Evolutionary conservation across 1,140 invertebrate genomes (phyloP), one percentile per base, ranked within the genome.

Genomic region (Magallana gigas): DNA sequence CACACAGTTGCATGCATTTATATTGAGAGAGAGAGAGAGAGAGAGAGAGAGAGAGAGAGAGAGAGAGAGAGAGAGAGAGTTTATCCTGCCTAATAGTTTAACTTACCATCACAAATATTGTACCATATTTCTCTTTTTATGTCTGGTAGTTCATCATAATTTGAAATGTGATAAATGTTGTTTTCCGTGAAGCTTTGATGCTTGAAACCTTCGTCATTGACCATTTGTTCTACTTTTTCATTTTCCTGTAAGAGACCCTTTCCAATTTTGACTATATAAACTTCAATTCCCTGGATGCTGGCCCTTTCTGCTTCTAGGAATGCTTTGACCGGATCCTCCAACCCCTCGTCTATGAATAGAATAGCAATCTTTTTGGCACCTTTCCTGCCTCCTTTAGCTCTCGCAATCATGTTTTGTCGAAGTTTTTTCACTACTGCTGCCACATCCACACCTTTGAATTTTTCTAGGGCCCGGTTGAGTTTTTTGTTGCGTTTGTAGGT

Each of bases 281-380:
- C 88, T 89, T 93, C 93, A 7, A 93, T 88, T 14, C 92, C 93
- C 11, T 89, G 86, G 9, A 90, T 91, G 48, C 90, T 87, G 0
- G 92, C 92, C n/a, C 86, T 83, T 57, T 90, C 84, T 2, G 92
- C 96, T 82, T 93, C 92, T 5, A 87, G 84, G 23, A 93, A 84
- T 4, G 91, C 90, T 57, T 89, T 90, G 16, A 92, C 9, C 1
- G 91, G 93, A 9, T 92, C 83, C 9, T 91, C 90, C 57, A 92
- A 81, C 6, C 89, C 83, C 1, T 91, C 92, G 83, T 93, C 93
- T 56, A 93, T 89, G 11, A 93, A 87, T 29, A 92, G 62, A 57
- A 93, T 88, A 0, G 91, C 90, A 18, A 93, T 91, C 84, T 92
- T 91, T 87, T 92, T 93, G 1, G 92, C 93, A 23, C 90, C 89